phyloP scores from a whole-genome alignment of 2,888 invertebrate species.

The Steinernema carpocapsae region DNA sequence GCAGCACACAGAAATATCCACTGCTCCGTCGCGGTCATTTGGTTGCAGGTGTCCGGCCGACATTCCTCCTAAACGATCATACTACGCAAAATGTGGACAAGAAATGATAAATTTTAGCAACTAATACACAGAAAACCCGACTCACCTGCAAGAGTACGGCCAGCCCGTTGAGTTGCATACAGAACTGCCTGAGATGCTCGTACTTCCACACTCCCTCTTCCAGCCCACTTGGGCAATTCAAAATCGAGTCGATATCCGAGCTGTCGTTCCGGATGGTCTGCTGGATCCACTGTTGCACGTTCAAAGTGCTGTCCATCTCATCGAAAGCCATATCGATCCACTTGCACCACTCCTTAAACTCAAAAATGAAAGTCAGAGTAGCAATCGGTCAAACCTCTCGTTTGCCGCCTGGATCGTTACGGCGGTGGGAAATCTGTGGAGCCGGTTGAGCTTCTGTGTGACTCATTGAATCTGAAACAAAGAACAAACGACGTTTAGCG shows the following conservation, averaged over 20 bases:
- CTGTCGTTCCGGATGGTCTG: conserved; percentile 92
- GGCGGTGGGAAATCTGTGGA: no score
- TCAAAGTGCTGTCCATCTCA: conserved; percentile 98
- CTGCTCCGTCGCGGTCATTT: conserved; percentile 99
- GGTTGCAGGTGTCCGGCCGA: conserved; percentile 92
- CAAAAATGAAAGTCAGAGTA: no score
- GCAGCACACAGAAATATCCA: conserved; percentile 99
- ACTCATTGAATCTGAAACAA: no score
- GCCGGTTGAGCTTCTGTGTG: no score
- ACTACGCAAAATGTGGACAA: no score
- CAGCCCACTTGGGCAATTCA: conserved; percentile 82
- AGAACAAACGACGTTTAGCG: no score
- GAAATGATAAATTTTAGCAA: no score
- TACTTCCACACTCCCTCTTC: conserved; percentile 91
- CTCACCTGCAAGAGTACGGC: conserved; percentile 86
- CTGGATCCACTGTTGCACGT: conserved; percentile 98
- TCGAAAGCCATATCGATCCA: conserved; percentile 99
- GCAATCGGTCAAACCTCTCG: no score
- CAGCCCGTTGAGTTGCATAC: conserved; percentile 98
- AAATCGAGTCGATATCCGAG: conserved; percentile 87
- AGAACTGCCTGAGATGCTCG: conserved; percentile 97
- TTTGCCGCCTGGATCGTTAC: no score
- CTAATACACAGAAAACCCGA: conserved; percentile 33
- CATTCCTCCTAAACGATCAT: conserved; percentile 83
- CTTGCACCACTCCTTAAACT: conserved; percentile 84